Evolutionary conservation across 2,113 vertebrate genomes (phyloP).

Genomic region (Pygoscelis adeliae): DNA sequence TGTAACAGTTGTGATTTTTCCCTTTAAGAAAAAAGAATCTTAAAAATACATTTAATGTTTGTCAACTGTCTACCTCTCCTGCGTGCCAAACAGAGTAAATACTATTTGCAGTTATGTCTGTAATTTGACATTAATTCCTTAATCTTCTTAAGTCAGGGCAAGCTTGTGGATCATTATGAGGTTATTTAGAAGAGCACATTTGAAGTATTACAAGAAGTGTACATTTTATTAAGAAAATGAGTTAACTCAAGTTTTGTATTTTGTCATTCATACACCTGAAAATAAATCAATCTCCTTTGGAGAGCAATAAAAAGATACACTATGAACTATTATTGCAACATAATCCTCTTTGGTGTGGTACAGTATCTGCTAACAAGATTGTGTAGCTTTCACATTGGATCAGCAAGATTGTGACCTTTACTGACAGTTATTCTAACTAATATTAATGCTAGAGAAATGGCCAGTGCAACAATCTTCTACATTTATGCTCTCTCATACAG

Average conservation of each 20-base stretch:
- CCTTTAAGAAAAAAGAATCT: not conserved
- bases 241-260: not conserved
- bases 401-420: conserved; percentile 62
- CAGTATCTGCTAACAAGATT: conserved; percentile 36
- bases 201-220: not conserved
- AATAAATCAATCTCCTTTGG: not conserved
- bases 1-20: not conserved
- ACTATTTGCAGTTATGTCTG: conserved; percentile 44
- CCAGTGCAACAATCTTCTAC: not conserved
- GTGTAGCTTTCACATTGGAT: conserved; percentile 34
- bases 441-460: not conserved
- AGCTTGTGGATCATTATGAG: conserved; percentile 9
- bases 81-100: not conserved
- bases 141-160: conserved; percentile 58
- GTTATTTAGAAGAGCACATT: conserved; percentile 28
- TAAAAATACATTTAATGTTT: not conserved
- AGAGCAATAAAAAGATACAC: not conserved
- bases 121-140: conserved; percentile 63
- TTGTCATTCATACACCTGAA: not conserved
- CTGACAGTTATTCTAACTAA: conserved; percentile 16
- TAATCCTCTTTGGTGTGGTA: conserved; percentile 45
- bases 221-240: not conserved
- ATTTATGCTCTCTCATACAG: not conserved
- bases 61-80: not conserved
- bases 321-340: not conserved